Conservation (phyloP, 2,888 invertebrate species). For the Anoncus sp. region DNA sequence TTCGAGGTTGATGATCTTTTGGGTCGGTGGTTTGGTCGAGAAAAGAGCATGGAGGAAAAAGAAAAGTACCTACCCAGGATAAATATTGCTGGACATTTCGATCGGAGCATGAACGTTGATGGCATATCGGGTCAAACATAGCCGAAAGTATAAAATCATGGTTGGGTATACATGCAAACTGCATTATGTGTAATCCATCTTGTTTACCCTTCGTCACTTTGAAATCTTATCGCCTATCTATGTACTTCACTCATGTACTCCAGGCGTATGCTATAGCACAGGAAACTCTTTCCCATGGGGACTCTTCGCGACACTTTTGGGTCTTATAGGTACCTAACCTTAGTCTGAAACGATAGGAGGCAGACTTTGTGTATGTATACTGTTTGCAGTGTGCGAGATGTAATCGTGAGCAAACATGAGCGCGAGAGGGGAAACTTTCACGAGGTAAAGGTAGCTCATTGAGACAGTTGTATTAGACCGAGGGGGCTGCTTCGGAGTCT, state of each 20-base stretch:
- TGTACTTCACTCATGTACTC: neutral
- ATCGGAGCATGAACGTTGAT: conserved; percentile 18
- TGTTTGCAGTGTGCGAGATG: conserved; percentile 42
- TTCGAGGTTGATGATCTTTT: conserved; percentile 42
- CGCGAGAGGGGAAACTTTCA: conserved; percentile 47
- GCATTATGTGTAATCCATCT: conserved; percentile 40
- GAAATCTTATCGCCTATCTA: conserved; percentile 16
- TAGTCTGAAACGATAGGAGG: conserved; percentile 23
- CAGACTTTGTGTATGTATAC: conserved; percentile 16
- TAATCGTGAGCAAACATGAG: conserved; percentile 37
- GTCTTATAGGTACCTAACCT: neutral
- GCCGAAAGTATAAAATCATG: neutral
- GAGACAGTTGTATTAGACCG: conserved; percentile 28
- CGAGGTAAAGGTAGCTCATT: neutral
- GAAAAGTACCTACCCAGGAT: neutral
- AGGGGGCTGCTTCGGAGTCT: conserved; percentile 36
- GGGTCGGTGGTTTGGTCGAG: neutral
- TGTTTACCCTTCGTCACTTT: conserved; percentile 9
- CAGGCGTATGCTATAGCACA: no score
- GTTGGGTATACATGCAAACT: conserved; percentile 36
- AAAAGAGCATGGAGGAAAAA: conserved; percentile 1
- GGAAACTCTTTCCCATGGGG: conserved; percentile 8
- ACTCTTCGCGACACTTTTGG: neutral
- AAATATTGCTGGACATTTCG: conserved; percentile 17
- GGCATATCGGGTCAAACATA: neutral